Evolutionary conservation across 2,113 vertebrate genomes (phyloP).

Genomic region (Poecilia latipinna): DNA sequence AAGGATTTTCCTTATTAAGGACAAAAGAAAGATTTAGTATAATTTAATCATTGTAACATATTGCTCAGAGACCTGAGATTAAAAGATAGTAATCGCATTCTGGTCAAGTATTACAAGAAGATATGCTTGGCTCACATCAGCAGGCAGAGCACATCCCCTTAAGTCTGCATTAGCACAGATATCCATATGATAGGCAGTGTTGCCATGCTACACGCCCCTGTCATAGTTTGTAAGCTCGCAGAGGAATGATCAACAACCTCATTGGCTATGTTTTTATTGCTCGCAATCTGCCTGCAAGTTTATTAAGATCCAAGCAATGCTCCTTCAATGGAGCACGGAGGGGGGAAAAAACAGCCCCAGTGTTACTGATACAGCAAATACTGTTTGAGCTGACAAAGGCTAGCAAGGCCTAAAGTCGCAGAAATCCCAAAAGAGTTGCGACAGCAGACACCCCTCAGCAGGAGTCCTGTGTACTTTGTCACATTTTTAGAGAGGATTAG

Average conservation of each 20-base stretch:
- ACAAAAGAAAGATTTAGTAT: conserved; percentile 31
- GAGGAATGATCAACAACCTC: conserved; percentile 16
- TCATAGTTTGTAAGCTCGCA: conserved; percentile 44
- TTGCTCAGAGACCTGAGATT: conserved; percentile 60
- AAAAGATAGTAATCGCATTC: conserved; percentile 56
- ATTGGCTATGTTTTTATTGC: conserved; percentile 38
- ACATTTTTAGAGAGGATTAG: conserved; percentile 67
- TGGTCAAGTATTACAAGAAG: conserved; percentile 67
- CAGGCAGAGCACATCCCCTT: conserved; percentile 47
- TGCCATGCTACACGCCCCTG: conserved; percentile 8
- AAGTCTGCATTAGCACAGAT: conserved; percentile 73
- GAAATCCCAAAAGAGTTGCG: conserved; percentile 35
- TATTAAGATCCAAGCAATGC: conserved; percentile 37
- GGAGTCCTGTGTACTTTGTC: conserved; percentile 44
- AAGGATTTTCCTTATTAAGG: conserved; percentile 21
- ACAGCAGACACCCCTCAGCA: conserved; percentile 34
- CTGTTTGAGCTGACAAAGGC: conserved; percentile 21
- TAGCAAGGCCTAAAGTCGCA: conserved; percentile 34
- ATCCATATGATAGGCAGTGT: conserved; percentile 34
- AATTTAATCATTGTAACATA: conserved; percentile 66
- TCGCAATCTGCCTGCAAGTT: conserved; percentile 18
- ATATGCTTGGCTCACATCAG: conserved; percentile 44
- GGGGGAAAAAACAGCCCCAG: conserved; percentile 33
- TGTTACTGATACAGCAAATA: conserved; percentile 46
- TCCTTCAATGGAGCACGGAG: conserved; percentile 13